phyloP scores from a whole-genome alignment of 2,888 invertebrate genomes.

The Carterocephalus palaemon region DNA sequence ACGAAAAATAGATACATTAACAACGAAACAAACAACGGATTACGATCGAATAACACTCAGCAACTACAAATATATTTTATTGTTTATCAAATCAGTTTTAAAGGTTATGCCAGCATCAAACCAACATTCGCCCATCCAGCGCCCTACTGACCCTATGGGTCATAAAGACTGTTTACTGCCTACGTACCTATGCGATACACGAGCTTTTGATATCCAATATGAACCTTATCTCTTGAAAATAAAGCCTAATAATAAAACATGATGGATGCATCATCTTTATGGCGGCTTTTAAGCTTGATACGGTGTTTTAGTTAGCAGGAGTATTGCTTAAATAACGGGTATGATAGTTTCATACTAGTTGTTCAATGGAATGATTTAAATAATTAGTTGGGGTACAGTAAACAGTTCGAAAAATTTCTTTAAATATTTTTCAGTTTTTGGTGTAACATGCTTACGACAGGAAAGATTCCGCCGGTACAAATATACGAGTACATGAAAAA shows the following conservation, averaged over 20 bases:
- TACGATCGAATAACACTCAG: too few relatives aligned
- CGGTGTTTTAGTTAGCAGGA: constrained; percentile 18
- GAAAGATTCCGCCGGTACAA: too few relatives aligned
- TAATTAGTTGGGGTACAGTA: too few relatives aligned
- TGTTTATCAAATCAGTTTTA: neutral
- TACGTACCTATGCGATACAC: constrained; percentile 14
- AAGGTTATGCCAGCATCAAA: too few relatives aligned
- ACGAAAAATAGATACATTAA: too few relatives aligned
- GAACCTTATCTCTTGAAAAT: constrained; percentile 7
- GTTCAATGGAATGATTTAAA: neutral
- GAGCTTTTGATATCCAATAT: constrained; percentile 5
- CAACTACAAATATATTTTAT: neutral
- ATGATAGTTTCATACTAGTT: constrained; percentile 1
- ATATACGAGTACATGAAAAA: too few relatives aligned
- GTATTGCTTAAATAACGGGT: constrained; percentile 6
- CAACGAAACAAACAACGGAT: too few relatives aligned
- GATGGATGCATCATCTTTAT: constrained; percentile 7
- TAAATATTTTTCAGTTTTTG: too few relatives aligned
- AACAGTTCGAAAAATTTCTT: too few relatives aligned
- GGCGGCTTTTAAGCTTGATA: constrained; percentile 16
- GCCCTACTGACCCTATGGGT: constrained; percentile 32
- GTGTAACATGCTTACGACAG: too few relatives aligned
- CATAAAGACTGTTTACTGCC: constrained; percentile 24
- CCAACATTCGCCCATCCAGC: constrained; percentile 31
- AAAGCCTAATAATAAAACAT: constrained; percentile 1